phyloP scores from a whole-genome alignment of 2,113 vertebrate species.

The Lutjanus erythropterus region DNA sequence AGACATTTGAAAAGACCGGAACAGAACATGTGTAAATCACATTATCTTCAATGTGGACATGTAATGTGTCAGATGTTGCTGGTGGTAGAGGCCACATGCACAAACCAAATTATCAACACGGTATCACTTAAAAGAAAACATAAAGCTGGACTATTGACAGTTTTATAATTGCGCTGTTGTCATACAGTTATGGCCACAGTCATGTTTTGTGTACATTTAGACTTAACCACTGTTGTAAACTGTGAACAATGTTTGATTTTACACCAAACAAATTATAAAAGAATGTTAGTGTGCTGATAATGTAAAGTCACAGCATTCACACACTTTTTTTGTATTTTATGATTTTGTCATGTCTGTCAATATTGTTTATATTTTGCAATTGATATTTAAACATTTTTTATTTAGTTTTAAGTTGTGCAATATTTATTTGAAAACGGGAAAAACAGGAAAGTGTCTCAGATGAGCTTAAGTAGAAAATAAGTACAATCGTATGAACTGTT shows the following conservation, averaged over 20 bases:
- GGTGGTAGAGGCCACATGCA: background rate
- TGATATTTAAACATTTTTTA: background rate
- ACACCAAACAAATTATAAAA: background rate
- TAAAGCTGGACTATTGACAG: background rate
- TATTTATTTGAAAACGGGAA: background rate
- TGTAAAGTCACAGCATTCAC: slow-evolving; percentile 15
- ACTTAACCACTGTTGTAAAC: background rate
- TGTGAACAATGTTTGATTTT: background rate
- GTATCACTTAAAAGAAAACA: background rate
- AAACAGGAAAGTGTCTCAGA: background rate
- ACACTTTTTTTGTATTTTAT: background rate
- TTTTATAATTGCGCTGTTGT: background rate
- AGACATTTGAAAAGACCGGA: background rate
- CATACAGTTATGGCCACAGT: background rate
- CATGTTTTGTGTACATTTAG: slow-evolving; percentile 10
- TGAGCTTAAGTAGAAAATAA: background rate
- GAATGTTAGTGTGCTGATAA: background rate
- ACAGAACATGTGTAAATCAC: background rate
- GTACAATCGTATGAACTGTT: background rate
- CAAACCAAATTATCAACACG: background rate
- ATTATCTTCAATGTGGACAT: no score
- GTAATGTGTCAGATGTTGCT: background rate
- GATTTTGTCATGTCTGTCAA: background rate
- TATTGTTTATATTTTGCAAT: background rate
- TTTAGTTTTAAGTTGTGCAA: background rate